These are phyloP conservation scores for Aegotheles bennettii DNA, from an alignment of 2,113 vertebrate species.

Conservation along the genomic window DNA sequence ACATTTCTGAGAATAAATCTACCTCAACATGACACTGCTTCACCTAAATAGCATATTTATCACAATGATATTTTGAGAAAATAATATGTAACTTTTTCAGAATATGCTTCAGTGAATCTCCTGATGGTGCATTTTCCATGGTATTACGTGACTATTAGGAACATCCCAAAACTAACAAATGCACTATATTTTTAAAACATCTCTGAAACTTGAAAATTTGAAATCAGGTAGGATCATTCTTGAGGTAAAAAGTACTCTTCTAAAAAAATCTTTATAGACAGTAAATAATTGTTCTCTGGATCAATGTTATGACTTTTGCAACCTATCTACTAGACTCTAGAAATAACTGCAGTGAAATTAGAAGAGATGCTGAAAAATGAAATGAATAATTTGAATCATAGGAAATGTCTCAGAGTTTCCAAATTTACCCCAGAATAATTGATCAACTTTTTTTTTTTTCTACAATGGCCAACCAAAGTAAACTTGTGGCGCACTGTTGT, in stretches of 20 bases:
- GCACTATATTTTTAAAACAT: not conserved
- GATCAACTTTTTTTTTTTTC: not conserved
- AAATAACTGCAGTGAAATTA: not conserved
- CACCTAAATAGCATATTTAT: not conserved
- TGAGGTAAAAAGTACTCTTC: not conserved
- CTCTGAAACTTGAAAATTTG: not conserved
- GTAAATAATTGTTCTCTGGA: not conserved
- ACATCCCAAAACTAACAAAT: not conserved
- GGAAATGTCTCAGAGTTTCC: not conserved
- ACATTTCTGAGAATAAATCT: not conserved
- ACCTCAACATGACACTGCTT: not conserved
- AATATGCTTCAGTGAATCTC: not conserved
- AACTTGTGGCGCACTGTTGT: not conserved
- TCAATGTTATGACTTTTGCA: not conserved
- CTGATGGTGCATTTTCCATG: not conserved
- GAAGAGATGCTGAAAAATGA: not conserved
- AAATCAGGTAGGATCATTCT: not conserved
- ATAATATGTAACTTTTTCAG: not conserved
- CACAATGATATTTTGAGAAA: not conserved
- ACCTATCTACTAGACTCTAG: not conserved
- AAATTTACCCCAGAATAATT: not conserved
- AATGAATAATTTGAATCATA: not conserved
- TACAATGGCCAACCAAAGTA: not conserved
- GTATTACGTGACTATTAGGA: not conserved
- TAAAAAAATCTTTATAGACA: no score